A percentile compares a stretch with the other conserved stretches of the same genome.
Evolutionary conservation across 1,140 invertebrate species (phyloP).

Genomic region (Littorina saxatilis): DNA sequence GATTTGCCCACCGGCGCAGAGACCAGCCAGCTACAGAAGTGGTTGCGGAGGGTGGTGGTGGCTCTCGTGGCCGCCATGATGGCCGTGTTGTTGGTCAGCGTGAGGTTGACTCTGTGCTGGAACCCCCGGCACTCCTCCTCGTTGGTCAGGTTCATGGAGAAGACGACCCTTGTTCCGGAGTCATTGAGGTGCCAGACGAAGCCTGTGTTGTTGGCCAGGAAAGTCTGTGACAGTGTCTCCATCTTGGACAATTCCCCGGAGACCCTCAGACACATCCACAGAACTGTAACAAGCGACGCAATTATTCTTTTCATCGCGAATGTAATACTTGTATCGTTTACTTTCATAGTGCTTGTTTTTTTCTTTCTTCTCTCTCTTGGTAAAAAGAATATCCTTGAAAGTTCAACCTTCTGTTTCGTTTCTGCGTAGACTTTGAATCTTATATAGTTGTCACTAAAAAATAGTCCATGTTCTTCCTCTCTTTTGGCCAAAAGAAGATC

Average conservation of each 20-base stretch:
- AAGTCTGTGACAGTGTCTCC: not conserved
- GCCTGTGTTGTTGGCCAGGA: not conserved
- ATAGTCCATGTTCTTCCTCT: no score
- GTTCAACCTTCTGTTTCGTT: no score
- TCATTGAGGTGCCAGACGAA: not conserved
- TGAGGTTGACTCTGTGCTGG: not conserved
- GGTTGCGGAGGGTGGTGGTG: conserved; percentile 14
- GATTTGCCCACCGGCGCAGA: conserved; percentile 3
- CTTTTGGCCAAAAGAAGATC: no score
- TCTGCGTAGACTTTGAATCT: no score
- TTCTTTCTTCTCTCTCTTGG: no score
- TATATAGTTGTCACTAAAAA: no score
- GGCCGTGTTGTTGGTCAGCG: not conserved
- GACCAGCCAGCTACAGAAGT: conserved; percentile 34
- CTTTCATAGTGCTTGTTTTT: no score
- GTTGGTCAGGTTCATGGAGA: not conserved
- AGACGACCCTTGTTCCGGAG: not conserved
- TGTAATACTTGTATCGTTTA: no score
- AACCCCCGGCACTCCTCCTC: conserved; percentile 8
- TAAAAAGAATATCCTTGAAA: no score
- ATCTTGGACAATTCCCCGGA: not conserved
- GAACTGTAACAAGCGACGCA: no score
- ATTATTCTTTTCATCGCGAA: no score
- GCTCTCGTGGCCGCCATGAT: not conserved
- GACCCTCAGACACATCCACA: not conserved